These are phyloP conservation scores for Drosophila oshimai DNA, from an alignment of 1,140 invertebrate genomes.

Conservation along the genomic window DNA sequence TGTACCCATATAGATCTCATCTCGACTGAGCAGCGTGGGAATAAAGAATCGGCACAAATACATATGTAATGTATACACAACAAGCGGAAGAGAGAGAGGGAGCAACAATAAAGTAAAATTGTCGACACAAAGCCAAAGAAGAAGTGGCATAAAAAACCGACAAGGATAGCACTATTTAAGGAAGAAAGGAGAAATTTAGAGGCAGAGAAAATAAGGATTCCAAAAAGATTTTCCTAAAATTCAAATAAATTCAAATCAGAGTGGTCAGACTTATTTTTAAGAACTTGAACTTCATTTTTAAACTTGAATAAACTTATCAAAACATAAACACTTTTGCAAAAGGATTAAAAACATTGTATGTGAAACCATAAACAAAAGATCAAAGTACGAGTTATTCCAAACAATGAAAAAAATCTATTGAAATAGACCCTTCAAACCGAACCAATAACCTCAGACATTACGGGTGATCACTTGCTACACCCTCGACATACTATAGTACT, in stretches of 20 bases:
- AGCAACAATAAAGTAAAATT: conserved; percentile 4
- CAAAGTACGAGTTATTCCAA: too few relatives aligned
- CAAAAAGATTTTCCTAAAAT: too few relatives aligned
- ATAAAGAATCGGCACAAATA: conserved; percentile 23
- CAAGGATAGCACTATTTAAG: conserved; percentile 22
- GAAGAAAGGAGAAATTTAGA: conserved; percentile 16
- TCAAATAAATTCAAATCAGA: neutral
- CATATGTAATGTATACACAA: neutral
- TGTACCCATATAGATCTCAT: neutral
- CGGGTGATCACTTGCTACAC: too few relatives aligned
- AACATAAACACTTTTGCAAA: too few relatives aligned
- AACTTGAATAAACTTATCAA: too few relatives aligned
- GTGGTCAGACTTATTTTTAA: too few relatives aligned
- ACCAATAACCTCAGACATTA: neutral
- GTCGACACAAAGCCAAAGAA: neutral
- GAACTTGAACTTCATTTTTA: too few relatives aligned
- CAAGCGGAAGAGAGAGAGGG: neutral
- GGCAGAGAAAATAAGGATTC: neutral
- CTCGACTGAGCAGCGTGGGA: conserved; percentile 20
- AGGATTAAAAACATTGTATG: too few relatives aligned
- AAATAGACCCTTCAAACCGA: too few relatives aligned
- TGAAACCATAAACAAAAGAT: too few relatives aligned
- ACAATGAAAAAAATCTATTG: too few relatives aligned
- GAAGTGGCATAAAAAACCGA: conserved; percentile 5
- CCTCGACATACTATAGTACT: neutral